Conservation (phyloP, 1,140 invertebrate species). For the Drosophila sucinea region DNA sequence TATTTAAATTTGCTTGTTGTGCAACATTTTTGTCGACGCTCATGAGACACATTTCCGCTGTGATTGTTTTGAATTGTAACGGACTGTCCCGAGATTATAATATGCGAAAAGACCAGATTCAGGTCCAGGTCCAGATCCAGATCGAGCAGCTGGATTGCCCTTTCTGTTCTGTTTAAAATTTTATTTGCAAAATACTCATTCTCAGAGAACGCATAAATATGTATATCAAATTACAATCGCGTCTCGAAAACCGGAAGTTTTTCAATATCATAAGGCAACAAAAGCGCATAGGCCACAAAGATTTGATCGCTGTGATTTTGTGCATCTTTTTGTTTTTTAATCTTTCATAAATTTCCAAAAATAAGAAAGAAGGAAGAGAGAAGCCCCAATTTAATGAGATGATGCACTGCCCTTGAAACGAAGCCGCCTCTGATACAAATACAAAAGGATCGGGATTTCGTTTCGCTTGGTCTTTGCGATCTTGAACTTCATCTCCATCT, state of each 20-base stretch:
- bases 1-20: conserved; percentile 62
- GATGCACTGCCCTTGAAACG: conserved; percentile 35
- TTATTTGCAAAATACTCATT: conserved; percentile 38
- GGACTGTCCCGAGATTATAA: conserved; percentile 18
- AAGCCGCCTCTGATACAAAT: background rate
- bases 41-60: conserved; percentile 66
- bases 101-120: background rate
- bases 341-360: conserved; percentile 49
- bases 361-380: no score
- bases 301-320: conserved; percentile 29
- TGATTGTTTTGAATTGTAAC: conserved; percentile 62
- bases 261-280: conserved; percentile 13
- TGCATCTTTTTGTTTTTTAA: conserved; percentile 34
- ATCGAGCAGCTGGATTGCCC: conserved; percentile 50
- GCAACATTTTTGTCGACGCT: conserved; percentile 44
- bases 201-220: conserved; percentile 66
- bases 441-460: conserved; percentile 23
- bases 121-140: background rate
- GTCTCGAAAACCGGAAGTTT: conserved; percentile 67
- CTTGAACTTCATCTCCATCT: conserved; percentile 31
- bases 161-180: conserved; percentile 29
- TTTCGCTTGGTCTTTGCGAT: conserved; percentile 9
- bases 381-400: conserved; percentile 25
- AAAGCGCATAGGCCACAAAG: conserved; percentile 45
- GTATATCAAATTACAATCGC: conserved; percentile 69